Conservation (phyloP, 2,113 vertebrate genomes). For the Zeus faber region DNA sequence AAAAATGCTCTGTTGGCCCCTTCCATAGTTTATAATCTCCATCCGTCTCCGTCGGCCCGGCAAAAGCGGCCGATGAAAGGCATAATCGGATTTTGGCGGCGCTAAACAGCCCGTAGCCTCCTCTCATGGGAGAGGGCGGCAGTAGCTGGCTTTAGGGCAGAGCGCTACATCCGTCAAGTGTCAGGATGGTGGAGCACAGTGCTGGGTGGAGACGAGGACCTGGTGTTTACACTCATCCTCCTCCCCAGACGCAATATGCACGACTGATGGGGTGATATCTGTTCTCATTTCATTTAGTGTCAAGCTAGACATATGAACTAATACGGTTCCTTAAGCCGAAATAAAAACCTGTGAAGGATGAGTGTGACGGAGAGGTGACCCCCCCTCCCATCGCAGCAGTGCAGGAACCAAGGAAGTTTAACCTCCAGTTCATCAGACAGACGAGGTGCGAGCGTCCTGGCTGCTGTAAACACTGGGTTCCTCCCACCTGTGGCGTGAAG, state of each 20-base stretch:
- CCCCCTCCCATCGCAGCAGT: not conserved
- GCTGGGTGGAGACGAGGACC: not conserved
- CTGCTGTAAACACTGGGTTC: no score
- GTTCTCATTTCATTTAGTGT: slow-evolving; percentile 54
- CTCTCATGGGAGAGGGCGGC: slow-evolving; percentile 50
- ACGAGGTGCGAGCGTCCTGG: no score
- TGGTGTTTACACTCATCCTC: no score
- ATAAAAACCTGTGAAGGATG: slow-evolving; percentile 15
- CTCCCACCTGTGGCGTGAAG: no score
- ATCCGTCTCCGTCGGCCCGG: slow-evolving; percentile 68
- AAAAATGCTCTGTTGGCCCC: slow-evolving; percentile 34
- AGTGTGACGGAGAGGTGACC: no score
- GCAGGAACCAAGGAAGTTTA: no score
- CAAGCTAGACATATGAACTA: slow-evolving; percentile 39
- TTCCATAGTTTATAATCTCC: slow-evolving; percentile 59
- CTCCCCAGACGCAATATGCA: no score
- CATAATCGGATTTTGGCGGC: slow-evolving; percentile 72
- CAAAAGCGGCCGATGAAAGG: slow-evolving; percentile 42
- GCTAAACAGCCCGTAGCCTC: slow-evolving; percentile 66
- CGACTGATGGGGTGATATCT: not conserved
- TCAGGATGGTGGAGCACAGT: slow-evolving; percentile 39
- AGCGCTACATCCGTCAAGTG: slow-evolving; percentile 70
- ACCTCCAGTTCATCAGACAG: not conserved
- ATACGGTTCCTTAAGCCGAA: slow-evolving; percentile 44
- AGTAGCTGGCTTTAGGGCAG: slow-evolving; percentile 67